Base-by-base conservation (phyloP, 2,113 vertebrate genomes). In the Barnardius zonarius region DNA sequence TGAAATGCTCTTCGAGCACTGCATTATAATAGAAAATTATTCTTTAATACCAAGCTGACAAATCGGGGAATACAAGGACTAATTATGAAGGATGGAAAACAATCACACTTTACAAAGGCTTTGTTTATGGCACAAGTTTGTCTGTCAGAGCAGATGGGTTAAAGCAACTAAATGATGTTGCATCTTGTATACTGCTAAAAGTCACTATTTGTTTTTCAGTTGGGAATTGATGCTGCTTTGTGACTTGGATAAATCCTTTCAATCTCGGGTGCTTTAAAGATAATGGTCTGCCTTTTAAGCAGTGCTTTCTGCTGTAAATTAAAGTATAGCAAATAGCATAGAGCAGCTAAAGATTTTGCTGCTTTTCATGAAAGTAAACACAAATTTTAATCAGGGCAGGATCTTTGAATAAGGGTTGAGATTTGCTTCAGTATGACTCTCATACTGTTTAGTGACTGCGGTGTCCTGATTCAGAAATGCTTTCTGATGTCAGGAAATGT, bases 41-140 rank as follows among this genome's bases (percentile, higher is more conserved):
- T 93, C 72, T 92, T 83, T 64, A 94, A 80, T 82, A 85, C 43
- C 66, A 76, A 48, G 44, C 68, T 92, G 92, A 88, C 80, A 90
- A 93, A 90, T 72, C 3, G 3, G 76, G 73, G 39, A 75, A 74
- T 64, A 41, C 35, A 69, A 25, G 43, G 76, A 33, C 43, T 93
- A 81, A 86, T 88, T 91, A 46, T 10, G 55, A 77, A 86, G 83
- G 75, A 68, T 92, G 73, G 76, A 70, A 96, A 93, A 68, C 68
- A 96, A 74, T 80, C 61, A 37, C 51, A 35, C 24, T 92, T 92
- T 43, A n/a, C 43, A 64, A 74, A 74, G 39, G 43, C 57, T 93
- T 86, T 84, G 76, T 91, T 90, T 93, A 27, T 74, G 55, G 48
- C 68, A 78, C 46, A 78, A 83, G 48, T 90, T 83, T 10, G 3